phyloP scores from a whole-genome alignment of 2,888 invertebrate genomes.

The Stenurella melanura region DNA sequence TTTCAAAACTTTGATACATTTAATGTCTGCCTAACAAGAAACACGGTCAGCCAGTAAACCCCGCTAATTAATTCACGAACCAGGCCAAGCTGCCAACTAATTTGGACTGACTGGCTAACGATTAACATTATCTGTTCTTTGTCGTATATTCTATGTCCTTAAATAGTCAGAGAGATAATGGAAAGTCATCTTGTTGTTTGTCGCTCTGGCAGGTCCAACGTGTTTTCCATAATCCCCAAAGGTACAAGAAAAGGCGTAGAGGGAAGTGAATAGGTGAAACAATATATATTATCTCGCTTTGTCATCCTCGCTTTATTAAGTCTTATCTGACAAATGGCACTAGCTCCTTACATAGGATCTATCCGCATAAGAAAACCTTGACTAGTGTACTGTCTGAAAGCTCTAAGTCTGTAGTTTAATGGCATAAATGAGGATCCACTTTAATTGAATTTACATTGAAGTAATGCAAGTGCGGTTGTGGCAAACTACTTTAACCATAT shows the following conservation, averaged over 20 bases:
- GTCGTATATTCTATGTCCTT: not conserved
- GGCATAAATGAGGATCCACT: not conserved
- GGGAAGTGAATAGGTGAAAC: slow-evolving; percentile 29
- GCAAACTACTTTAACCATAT: not conserved
- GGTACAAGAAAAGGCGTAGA: slow-evolving; percentile 27
- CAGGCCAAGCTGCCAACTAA: slow-evolving; percentile 36
- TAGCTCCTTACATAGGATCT: slow-evolving; percentile 7
- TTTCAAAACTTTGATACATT: slow-evolving; percentile 11
- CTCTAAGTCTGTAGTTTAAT: not conserved
- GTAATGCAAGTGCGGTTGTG: not conserved
- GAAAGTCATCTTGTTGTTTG: slow-evolving; percentile 21
- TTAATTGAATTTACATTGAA: not conserved
- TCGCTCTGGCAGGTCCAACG: slow-evolving; percentile 23
- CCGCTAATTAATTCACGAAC: slow-evolving; percentile 39
- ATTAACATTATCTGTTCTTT: slow-evolving; percentile 40
- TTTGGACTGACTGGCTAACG: slow-evolving; percentile 35
- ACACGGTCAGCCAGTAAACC: slow-evolving; percentile 2
- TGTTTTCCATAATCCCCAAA: slow-evolving; percentile 26
- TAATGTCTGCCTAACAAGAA: slow-evolving; percentile 19
- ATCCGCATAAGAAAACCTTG: slow-evolving; percentile 2
- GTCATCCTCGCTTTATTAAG: slow-evolving; percentile 35
- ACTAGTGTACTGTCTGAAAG: not conserved
- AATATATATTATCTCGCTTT: slow-evolving; percentile 33
- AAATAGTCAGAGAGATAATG: slow-evolving; percentile 14
- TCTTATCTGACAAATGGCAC: slow-evolving; percentile 28